These are phyloP conservation scores for Megatriorchis doriae DNA, from an alignment of 2,113 vertebrate genomes.

Conservation along the genomic window DNA sequence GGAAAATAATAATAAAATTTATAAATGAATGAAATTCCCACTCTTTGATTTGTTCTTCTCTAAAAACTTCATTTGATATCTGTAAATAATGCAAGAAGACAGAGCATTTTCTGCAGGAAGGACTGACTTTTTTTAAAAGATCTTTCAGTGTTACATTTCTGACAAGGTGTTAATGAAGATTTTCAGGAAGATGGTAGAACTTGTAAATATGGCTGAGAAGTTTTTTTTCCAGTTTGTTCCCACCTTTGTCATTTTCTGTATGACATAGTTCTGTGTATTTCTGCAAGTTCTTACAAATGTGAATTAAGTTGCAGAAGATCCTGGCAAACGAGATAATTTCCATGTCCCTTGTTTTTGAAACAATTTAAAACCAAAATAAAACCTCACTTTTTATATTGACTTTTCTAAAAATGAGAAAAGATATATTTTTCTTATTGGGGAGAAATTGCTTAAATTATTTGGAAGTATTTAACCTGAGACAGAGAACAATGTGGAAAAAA, in stretches of 20 bases:
- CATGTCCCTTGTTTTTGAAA: neutral
- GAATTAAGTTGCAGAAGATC: neutral
- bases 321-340: neutral
- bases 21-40: neutral
- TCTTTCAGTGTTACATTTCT: neutral
- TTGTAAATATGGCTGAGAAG: neutral
- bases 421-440: neutral
- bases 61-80: neutral
- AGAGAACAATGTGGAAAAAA: neutral
- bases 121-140: neutral
- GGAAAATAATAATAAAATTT: neutral
- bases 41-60: neutral
- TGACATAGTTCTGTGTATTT: neutral
- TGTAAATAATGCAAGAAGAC: neutral
- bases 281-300: neutral
- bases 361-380: neutral
- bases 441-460: neutral
- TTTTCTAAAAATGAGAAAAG: neutral
- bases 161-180: neutral
- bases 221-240: neutral
- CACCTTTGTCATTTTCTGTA: neutral
- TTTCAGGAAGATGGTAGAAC: neutral
- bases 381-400: neutral
- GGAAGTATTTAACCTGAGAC: neutral
- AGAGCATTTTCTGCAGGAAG: neutral